Evolutionary conservation across 1,140 invertebrate genomes (phyloP), one percentile per base, ranked within the genome.

Genomic region (Ylistrum balloti): DNA sequence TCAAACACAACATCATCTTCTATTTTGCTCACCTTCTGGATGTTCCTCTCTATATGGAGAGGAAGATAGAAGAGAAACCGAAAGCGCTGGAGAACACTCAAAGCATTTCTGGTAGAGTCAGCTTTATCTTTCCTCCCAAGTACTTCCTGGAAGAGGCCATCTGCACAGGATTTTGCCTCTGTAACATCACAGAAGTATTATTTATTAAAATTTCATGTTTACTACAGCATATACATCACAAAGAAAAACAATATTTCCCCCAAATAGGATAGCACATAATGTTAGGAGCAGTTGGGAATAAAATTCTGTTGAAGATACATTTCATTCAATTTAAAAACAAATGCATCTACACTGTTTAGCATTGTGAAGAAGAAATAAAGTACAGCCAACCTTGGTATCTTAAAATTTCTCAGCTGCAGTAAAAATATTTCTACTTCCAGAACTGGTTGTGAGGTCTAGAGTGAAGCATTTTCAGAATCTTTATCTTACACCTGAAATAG

Each of bases 11-110:
- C n/a, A n/a, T n/a, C n/a, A n/a, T n/a, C 13, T 34, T 85, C 22
- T 0, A 56, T 90, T 13, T 56, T 13, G 17, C 33, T 89, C 92
- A 97, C 97, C 94, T 98, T 98, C 93, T 98, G 97, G 91, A 99
- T 99, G 94, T 99, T 99, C 90, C 98, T 98, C 93, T 99, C 98
- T 89, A 99, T 99, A 88, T 98, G 98, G 41, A 98, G 97, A 0
- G 99, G 99, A 91, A 99, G 97, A 95, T 99, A 99, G 95, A 99
- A 99, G 0, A 99, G 97, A 96, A 99, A 99, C 85, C 96, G 95
- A 95, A 98, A 98, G 89, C 99, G 97, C 86, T 99, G 98, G 90
- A 99, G 97, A 9, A 99, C 97, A 92, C 98, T 98, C 28, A 99
- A 97, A 20, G 99, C 99, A 95, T 99, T 99, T 90, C 99, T 97